Conservation (phyloP, 2,888 invertebrate genomes). For the Cheilosia pagana region DNA sequence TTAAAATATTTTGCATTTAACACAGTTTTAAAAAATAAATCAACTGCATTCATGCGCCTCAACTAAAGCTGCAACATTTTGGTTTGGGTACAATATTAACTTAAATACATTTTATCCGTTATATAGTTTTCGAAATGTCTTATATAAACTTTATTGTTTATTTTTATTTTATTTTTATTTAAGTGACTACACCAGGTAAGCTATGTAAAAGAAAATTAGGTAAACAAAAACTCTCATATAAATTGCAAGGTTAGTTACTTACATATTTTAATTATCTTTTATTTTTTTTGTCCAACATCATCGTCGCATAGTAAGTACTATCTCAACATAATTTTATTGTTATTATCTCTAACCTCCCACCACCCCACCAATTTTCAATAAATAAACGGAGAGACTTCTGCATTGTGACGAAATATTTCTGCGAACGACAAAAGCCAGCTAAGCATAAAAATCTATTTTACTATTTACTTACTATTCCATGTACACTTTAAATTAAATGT, state of each 20-base stretch:
- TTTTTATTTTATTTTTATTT: constrained; percentile 11
- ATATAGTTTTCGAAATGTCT: constrained; percentile 8
- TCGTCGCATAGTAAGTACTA: constrained; percentile 64
- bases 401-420: constrained; percentile 42
- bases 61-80: constrained; percentile 43
- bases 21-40: background rate
- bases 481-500: constrained; percentile 58
- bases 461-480: constrained; percentile 25
- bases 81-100: constrained; percentile 45
- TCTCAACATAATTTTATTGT: constrained; percentile 36
- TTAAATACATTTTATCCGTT: constrained; percentile 11
- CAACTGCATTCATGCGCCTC: constrained; percentile 19
- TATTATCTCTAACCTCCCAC: constrained; percentile 28
- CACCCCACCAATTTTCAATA: constrained; percentile 12
- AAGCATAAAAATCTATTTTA: constrained; percentile 44
- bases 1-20: background rate
- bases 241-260: constrained; percentile 48
- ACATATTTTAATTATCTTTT: constrained; percentile 1
- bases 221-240: background rate
- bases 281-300: constrained; percentile 37
- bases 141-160: constrained; percentile 20
- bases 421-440: constrained; percentile 45
- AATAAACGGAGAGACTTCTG: constrained; percentile 21
- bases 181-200: constrained; percentile 51
- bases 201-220: constrained; percentile 48